phyloP scores from a whole-genome alignment of 2,797 vertebrate species.

The Darevskia nairensis region DNA sequence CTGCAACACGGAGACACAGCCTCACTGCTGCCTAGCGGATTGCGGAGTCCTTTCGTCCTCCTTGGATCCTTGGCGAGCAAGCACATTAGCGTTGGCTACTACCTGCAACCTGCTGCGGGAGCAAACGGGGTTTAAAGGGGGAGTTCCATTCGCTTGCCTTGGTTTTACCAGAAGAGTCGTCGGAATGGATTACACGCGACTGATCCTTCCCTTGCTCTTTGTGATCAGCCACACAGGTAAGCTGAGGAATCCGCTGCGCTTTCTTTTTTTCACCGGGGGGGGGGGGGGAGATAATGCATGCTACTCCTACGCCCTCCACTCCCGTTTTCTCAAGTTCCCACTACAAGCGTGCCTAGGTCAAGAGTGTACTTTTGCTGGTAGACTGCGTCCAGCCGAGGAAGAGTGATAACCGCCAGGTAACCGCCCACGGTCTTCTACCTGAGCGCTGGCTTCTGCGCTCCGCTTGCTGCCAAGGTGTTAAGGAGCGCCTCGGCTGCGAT shows the following conservation, averaged over 20 bases:
- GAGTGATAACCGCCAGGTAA: not conserved
- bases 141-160: not conserved
- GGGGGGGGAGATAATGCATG: not conserved
- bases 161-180: slow-evolving; percentile 15
- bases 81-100: not conserved
- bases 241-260: not conserved
- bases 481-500: not conserved
- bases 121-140: not conserved
- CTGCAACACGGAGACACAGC: not conserved
- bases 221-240: slow-evolving; percentile 81
- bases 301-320: not conserved
- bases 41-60: not conserved
- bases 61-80: not conserved
- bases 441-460: not conserved
- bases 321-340: not conserved
- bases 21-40: not conserved
- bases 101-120: not conserved
- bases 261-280: not conserved
- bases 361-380: not conserved
- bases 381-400: not conserved
- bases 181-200: slow-evolving; percentile 85
- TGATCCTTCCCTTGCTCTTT: slow-evolving; percentile 83
- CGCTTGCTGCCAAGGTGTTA: not conserved
- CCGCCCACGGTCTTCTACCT: not conserved
- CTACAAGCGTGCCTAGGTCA: not conserved